Evolutionary conservation across 2,888 invertebrate genomes (phyloP).

Genomic region (Mylabris sibirica): DNA sequence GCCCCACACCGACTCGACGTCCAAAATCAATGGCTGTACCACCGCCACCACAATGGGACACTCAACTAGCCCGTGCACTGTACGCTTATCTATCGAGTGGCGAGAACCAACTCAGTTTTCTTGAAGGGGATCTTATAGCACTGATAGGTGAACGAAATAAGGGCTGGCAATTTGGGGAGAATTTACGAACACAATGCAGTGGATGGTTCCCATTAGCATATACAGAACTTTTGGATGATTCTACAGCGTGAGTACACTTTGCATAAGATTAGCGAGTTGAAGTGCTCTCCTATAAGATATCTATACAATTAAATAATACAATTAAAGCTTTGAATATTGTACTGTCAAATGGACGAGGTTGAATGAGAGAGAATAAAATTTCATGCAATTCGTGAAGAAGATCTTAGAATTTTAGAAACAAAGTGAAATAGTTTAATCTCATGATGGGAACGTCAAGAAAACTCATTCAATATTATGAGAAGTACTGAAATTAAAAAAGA

Average conservation of each 20-base stretch:
- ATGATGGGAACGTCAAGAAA: neutral
- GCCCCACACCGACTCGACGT: slow-evolving; percentile 60
- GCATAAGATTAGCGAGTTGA: neutral
- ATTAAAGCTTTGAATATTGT: slow-evolving; percentile 5
- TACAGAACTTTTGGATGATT: slow-evolving; percentile 80
- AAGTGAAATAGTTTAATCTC: slow-evolving; percentile 9
- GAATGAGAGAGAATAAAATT: neutral
- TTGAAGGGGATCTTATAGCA: slow-evolving; percentile 88
- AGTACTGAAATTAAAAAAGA: neutral
- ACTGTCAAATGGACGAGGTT: neutral
- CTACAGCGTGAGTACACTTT: slow-evolving; percentile 65
- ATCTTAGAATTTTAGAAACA: neutral
- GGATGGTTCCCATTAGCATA: slow-evolving; percentile 98
- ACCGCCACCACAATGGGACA: slow-evolving; percentile 69
- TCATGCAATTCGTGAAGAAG: neutral
- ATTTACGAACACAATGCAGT: slow-evolving; percentile 86
- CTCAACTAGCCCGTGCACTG: slow-evolving; percentile 82
- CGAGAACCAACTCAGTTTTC: slow-evolving; percentile 91
- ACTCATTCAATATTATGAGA: neutral
- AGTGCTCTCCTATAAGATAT: neutral
- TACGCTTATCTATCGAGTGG: slow-evolving; percentile 90
- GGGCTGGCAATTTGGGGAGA: slow-evolving; percentile 98
- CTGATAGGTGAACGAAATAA: slow-evolving; percentile 90
- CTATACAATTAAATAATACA: neutral
- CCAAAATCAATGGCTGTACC: slow-evolving; percentile 72